phyloP scores from a whole-genome alignment of 1,140 invertebrate genomes.

The Danaus plexippus region DNA sequence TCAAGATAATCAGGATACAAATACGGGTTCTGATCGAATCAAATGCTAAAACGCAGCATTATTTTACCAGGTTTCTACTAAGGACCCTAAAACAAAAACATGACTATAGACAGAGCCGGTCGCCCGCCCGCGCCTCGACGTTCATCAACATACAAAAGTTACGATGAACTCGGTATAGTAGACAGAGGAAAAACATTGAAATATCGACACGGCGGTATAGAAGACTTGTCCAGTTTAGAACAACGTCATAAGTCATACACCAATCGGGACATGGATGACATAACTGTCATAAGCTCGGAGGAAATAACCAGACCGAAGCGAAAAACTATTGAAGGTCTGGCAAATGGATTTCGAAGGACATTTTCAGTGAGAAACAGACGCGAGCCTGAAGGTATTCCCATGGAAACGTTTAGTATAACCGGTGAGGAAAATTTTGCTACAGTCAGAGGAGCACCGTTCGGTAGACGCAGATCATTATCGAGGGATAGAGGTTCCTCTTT shows the following conservation, averaged over 20 bases:
- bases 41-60: conserved; percentile 28
- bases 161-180: conserved; percentile 61
- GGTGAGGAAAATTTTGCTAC: conserved; percentile 61
- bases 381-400: conserved; percentile 51
- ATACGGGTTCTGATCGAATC: conserved; percentile 1
- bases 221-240: conserved; percentile 55
- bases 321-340: conserved; percentile 59
- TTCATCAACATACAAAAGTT: conserved; percentile 71
- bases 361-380: conserved; percentile 56
- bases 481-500: conserved; percentile 55
- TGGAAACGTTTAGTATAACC: conserved; percentile 58
- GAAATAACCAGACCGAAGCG: conserved; percentile 59
- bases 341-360: conserved; percentile 56
- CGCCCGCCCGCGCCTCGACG: conserved; percentile 54
- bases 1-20: conserved; percentile 36
- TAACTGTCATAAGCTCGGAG: conserved; percentile 68
- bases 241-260: conserved; percentile 38
- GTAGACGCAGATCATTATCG: conserved; percentile 55
- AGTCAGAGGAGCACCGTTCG: conserved; percentile 60
- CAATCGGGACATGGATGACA: conserved; percentile 53
- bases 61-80: conserved; percentile 53
- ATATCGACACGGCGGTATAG: conserved; percentile 51
- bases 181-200: conserved; percentile 48
- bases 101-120: conserved; percentile 61
- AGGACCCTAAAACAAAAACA: conserved; percentile 37